phyloP scores from a whole-genome alignment of 2,113 vertebrate genomes.

The Campylorhamphus procurvoides region DNA sequence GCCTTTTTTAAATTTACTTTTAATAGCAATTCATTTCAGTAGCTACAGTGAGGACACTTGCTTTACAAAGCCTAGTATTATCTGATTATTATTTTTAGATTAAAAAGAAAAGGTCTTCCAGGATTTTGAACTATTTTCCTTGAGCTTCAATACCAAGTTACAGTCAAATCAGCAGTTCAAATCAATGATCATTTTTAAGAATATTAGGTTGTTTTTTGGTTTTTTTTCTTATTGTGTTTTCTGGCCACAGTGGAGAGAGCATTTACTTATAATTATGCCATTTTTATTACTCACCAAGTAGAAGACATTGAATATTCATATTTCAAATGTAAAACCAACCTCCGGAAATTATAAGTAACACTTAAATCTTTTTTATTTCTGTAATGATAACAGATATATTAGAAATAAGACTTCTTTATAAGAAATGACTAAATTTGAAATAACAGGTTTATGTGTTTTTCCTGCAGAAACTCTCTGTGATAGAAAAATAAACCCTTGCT shows the following conservation, averaged over 20 bases:
- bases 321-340: background rate
- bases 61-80: background rate
- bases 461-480: background rate
- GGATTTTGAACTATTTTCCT: background rate
- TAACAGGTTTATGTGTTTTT: background rate
- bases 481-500: background rate
- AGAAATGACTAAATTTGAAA: background rate
- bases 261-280: background rate
- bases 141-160: background rate
- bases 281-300: background rate
- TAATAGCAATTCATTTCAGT: background rate
- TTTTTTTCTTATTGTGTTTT: background rate
- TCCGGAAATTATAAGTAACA: background rate
- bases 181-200: background rate
- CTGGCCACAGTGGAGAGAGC: background rate
- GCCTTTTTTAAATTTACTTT: background rate
- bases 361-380: conserved; percentile 15
- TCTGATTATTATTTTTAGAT: background rate
- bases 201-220: background rate
- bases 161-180: background rate
- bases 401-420: background rate
- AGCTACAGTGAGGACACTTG: background rate
- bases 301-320: background rate
- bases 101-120: background rate
- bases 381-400: background rate